These are phyloP conservation scores for Popillia japonica DNA, from an alignment of 1,140 invertebrate species.

Conservation along the genomic window DNA sequence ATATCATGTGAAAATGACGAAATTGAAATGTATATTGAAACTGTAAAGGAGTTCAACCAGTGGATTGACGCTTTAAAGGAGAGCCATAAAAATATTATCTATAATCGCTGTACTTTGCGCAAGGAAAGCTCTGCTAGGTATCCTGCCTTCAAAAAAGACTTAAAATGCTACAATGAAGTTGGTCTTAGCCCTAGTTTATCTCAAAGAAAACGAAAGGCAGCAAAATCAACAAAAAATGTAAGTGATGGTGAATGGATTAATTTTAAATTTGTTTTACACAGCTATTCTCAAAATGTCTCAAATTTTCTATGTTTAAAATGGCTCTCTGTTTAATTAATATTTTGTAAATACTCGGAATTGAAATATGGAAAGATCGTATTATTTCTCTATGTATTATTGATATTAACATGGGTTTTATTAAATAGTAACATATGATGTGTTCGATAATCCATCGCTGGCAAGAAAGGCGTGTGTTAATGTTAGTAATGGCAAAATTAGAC, in stretches of 20 bases:
- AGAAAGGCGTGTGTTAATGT: too few relatives aligned
- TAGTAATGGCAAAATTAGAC: too few relatives aligned
- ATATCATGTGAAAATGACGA: conserved; percentile 65
- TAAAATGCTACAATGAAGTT: conserved; percentile 54
- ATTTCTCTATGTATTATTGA: too few relatives aligned
- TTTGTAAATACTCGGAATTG: too few relatives aligned
- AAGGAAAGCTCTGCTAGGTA: conserved; percentile 69
- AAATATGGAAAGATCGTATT: too few relatives aligned
- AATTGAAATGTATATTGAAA: conserved; percentile 67
- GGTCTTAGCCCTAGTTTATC: conserved; percentile 55
- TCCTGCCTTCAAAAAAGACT: conserved; percentile 65
- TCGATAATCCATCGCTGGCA: too few relatives aligned
- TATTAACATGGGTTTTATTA: too few relatives aligned
- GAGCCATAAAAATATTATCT: conserved; percentile 65
- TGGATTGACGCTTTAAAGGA: conserved; percentile 67
- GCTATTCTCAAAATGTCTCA: too few relatives aligned
- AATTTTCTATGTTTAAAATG: too few relatives aligned
- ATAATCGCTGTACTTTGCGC: conserved; percentile 67
- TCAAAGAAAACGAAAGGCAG: conserved; percentile 47
- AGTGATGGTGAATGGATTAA: not conserved
- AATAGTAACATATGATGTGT: too few relatives aligned
- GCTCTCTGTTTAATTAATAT: too few relatives aligned
- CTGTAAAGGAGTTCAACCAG: conserved; percentile 62
- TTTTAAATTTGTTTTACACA: too few relatives aligned
- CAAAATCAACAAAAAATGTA: not conserved